Evolutionary conservation across 2,113 vertebrate genomes (phyloP), one percentile per base, ranked within the genome.

Genomic region (Strix uralensis): DNA sequence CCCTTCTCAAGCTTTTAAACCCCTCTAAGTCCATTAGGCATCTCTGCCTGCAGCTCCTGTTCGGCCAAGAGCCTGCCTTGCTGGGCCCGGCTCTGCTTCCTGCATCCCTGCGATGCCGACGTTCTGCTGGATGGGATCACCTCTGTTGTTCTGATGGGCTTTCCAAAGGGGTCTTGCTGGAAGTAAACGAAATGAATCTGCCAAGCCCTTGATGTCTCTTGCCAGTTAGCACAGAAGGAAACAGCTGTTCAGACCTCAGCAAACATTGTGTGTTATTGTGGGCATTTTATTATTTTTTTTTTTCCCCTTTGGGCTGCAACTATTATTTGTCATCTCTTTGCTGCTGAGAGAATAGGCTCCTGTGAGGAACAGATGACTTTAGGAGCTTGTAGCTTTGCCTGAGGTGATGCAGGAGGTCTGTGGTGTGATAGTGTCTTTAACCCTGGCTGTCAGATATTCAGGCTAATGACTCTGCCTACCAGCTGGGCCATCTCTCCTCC

Each of bases 11-110:
- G 85, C 90, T 58, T 25, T 80, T 80, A 88, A 93, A 79, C 73
- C 90, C 73, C 42, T 57, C 62, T 58, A 79, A 92, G 78, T 66
- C 90, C 92, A 82, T 96, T 61, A 91, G 84, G 70, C 61, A 14
- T 5, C 36, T 72, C 21, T 51, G 86, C 61, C 79, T 20, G 55
- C 32, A 38, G 70, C 40, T 49, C 4, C 29, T 21, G 15, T 13
- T 5, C 7, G 22, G 57, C 13, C 2, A 3, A 16, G 44, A 34
- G 32, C 11, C 20, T 10, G 71, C 59, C 47, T 40, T 25, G 27
- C 81, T 9, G 36, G 22, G 69, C 18, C 15, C 4, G 9, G 55
- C 86, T 15, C n/a, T 30, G 54, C 57, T 75, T 51, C 46, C 61
- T 40, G 23, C 36, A 4, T 26, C 88, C 59, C 46, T 4, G 25